phyloP scores from a whole-genome alignment of 2,888 invertebrate species.

The Euplagia quadripunctaria region DNA sequence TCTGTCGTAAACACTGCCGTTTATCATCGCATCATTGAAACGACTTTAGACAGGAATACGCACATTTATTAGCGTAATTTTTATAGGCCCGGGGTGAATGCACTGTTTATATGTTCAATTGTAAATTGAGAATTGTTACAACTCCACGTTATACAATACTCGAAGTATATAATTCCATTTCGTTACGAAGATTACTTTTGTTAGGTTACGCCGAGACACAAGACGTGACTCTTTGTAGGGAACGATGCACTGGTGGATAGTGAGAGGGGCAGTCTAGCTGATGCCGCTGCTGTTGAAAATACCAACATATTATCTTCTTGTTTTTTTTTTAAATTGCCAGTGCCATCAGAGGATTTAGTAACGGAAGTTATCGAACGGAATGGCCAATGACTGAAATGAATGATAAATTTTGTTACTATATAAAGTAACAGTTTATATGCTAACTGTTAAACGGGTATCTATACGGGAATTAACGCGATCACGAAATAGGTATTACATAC shows the following conservation, averaged over 20 bases:
- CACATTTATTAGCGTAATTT: conserved; percentile 47
- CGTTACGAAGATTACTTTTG: background rate
- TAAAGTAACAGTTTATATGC: background rate
- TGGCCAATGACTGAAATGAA: background rate
- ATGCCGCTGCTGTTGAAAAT: too few species aligned
- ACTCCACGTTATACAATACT: conserved; percentile 41
- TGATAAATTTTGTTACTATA: background rate
- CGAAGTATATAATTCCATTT: conserved; percentile 42
- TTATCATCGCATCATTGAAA: conserved; percentile 28
- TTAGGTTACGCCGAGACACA: background rate
- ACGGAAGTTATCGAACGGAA: background rate
- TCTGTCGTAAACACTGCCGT: conserved; percentile 13
- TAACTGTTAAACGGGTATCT: too few species aligned
- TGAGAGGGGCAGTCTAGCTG: too few species aligned
- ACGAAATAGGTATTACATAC: too few species aligned
- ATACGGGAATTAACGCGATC: too few species aligned
- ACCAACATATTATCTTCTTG: background rate
- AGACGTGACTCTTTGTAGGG: background rate
- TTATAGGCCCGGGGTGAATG: conserved; percentile 47
- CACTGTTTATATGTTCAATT: conserved; percentile 52
- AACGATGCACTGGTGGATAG: too few species aligned
- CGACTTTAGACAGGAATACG: conserved; percentile 31
- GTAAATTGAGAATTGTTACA: conserved; percentile 44
- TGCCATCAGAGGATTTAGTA: background rate
- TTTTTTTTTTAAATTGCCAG: background rate